Base-by-base conservation (phyloP, 2,888 invertebrate genomes). In the Lydus trimaculatus region DNA sequence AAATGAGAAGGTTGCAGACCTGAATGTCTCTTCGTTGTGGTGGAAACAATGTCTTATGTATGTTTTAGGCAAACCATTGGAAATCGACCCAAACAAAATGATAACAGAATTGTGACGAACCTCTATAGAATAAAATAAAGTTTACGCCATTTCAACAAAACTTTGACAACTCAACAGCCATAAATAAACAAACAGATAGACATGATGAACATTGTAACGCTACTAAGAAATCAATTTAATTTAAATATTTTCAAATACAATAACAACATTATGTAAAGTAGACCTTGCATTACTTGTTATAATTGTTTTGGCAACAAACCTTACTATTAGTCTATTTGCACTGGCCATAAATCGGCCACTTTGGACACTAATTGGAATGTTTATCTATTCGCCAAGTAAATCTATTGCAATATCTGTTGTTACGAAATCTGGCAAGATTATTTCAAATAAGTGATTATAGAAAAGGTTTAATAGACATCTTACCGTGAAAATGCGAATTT, bases 251-350 rank as follows among this genome's bases (percentile, higher is more conserved):
- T 63, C 65, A 65, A 71, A 71, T 67, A 61, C 59, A 65, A n/a
- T 20, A 11, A n/a, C 36, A 61, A 61, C 20, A 61, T 36, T 61
- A 36, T 31, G 36, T 36, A 15, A 23, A 33, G 11, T 61, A 65
- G 68, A 64, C 61, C 66, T 72, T 68, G 67, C 71, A 73, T 73
- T 72, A 73, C 72, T 73, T 73, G 72, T 70, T 72, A 69, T 73
- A 72, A 73, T 72, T 70, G 73, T 72, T 73, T 73, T 73, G 73
- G 72, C 73, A 73, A 68, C 68, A 72, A 64, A 60, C 58, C 58
- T 61, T 68, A 71, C 65, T 71, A 66, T 61, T 70, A 61, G 70
- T 71, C 68, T 71, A 71, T 71, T 71, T 71, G 71, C 68, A 67
- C 64, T 60, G 36, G 48, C 56, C n/a, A 63, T 71, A 67, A 71